Base-by-base conservation (phyloP, 2,797 vertebrate species). In the Luscinia megarhynchos region DNA sequence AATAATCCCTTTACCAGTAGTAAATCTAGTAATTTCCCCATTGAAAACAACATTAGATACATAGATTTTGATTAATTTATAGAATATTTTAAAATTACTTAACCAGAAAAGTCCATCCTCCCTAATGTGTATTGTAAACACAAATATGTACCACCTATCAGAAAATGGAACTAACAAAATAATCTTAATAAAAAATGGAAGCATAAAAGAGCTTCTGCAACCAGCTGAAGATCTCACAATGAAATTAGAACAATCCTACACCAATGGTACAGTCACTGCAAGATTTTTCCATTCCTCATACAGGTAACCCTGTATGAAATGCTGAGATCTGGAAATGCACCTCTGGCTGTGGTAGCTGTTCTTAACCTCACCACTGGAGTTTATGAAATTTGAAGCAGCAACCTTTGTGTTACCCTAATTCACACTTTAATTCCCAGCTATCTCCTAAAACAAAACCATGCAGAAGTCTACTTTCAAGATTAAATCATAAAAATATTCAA, bases 211-310 rank as follows among this genome's bases (percentile, higher is more conserved):
- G 17, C 16, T 82, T 34, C 63, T 62, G 12, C 30, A 50, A 50
- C 51, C 46, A 34, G 12, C 18, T 70, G 36, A 72, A 83, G 64
- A 81, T 38, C 68, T 92, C 67, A 54, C 27, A 87, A 55, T n/a
- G 40, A 73, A 59, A 82, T 62, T 12, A 27, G 26, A 24, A 87
- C n/a, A 83, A 57, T 57, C 36, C 27, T n/a, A 75, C 11, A 46
- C 36, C 51, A 82, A 32, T 6, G 10, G 34, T 48, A 92, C 10
- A 76, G 36, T 64, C 48, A 43, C 40, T 27, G 32, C 64, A 77
- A 78, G 43, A 73, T 66, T 90, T 90, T 94, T 96, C 76, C 51
- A 67, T 78, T 91, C 72, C 27, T 73, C n/a, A 64, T 59, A 14
- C 14, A 84, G 29, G 19, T 69, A 32, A 74, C 15, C 32, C 41